A percentile compares a stretch with the other conserved stretches of the same genome.
These are phyloP conservation scores for Sabatieria punctata DNA, from an alignment of 2,888 invertebrate species.

Conservation along the genomic window DNA sequence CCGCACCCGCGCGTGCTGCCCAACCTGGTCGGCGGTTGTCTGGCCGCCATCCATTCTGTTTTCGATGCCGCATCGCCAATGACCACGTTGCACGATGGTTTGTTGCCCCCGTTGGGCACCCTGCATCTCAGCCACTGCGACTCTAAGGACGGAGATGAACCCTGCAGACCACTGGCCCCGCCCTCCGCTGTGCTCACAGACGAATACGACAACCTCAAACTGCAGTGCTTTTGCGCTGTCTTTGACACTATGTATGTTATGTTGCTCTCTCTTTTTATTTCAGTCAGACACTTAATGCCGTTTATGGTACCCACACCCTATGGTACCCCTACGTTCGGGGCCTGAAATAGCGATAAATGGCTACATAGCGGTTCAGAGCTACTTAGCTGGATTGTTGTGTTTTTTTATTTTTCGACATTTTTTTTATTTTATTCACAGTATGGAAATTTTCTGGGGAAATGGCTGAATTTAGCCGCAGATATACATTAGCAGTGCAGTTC, in stretches of 20 bases:
- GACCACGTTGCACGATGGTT: neutral
- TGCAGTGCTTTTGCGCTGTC: constrained; percentile 37
- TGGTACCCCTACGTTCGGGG: too few species aligned
- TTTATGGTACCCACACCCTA: too few species aligned
- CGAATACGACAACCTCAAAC: neutral
- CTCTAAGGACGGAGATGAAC: neutral
- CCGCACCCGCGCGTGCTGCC: constrained; percentile 62
- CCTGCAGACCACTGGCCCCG: neutral
- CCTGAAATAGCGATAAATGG: too few species aligned
- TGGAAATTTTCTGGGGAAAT: too few species aligned
- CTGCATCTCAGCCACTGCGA: neutral
- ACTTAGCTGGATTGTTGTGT: too few species aligned
- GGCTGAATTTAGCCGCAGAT: too few species aligned
- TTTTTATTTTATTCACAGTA: too few species aligned
- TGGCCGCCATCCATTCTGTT: constrained; percentile 10
- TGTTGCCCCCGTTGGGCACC: neutral
- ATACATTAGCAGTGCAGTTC: too few species aligned
- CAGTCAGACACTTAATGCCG: too few species aligned
- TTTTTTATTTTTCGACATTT: too few species aligned
- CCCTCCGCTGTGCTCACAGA: neutral
- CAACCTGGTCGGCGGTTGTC: constrained; percentile 56
- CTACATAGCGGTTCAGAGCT: too few species aligned
- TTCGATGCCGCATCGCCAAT: constrained; percentile 4
- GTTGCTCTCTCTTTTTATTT: too few species aligned
- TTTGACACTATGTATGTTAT: constrained; percentile 38